These are phyloP conservation scores for Agriotes lineatus DNA, from an alignment of 2,888 invertebrate species.

Conservation along the genomic window DNA sequence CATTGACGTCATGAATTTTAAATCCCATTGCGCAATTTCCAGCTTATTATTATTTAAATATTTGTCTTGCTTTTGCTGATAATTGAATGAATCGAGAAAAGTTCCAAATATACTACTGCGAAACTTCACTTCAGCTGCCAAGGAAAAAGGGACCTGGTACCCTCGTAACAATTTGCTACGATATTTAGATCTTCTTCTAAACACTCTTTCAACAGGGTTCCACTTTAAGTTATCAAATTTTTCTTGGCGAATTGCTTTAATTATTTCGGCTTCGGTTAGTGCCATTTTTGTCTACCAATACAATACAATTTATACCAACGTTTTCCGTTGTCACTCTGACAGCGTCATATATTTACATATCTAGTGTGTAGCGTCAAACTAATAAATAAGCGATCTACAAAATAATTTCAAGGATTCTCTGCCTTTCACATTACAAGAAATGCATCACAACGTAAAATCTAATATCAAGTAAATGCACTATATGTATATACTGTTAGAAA, in stretches of 20 bases:
- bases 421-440: too few relatives aligned
- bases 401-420: too few relatives aligned
- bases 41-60: conserved; percentile 55
- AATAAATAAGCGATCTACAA: too few relatives aligned
- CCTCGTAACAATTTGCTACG: conserved; percentile 37
- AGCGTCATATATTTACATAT: too few relatives aligned
- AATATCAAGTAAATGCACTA: too few relatives aligned
- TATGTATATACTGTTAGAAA: too few relatives aligned
- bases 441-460: too few relatives aligned
- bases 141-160: conserved; percentile 48
- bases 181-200: conserved; percentile 25
- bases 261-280: neutral
- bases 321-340: too few relatives aligned
- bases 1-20: conserved; percentile 46
- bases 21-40: conserved; percentile 52
- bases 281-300: too few relatives aligned
- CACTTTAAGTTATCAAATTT: conserved; percentile 19
- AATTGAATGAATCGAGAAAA: conserved; percentile 56
- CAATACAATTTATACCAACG: too few relatives aligned
- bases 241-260: neutral
- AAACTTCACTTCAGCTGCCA: conserved; percentile 48
- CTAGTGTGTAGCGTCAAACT: too few relatives aligned
- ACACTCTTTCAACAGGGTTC: conserved; percentile 22
- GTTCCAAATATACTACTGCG: conserved; percentile 55
- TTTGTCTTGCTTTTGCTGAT: conserved; percentile 52